These are phyloP conservation scores for Drosophila hawaiiensis DNA, from an alignment of 2,888 invertebrate species.

Conservation along the genomic window DNA sequence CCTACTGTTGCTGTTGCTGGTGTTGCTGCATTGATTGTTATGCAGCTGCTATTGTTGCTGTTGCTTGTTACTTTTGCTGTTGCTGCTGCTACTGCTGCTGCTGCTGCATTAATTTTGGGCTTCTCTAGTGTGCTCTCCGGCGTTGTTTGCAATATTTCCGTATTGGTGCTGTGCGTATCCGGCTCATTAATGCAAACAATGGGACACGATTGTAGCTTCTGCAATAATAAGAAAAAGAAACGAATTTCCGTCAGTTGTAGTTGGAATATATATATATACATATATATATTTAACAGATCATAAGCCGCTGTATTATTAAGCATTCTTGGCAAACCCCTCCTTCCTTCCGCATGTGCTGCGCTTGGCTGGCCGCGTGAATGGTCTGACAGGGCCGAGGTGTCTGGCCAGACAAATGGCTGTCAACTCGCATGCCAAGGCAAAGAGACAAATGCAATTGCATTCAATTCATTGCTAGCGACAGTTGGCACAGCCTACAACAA, in stretches of 20 bases:
- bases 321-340: slow-evolving; percentile 1
- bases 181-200: slow-evolving; percentile 84
- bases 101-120: slow-evolving; percentile 43
- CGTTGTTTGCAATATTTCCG: slow-evolving; percentile 80
- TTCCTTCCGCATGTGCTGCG: background rate
- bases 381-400: slow-evolving; percentile 65
- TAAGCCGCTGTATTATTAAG: background rate
- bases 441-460: slow-evolving; percentile 53
- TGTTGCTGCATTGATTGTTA: slow-evolving; percentile 59
- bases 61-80: slow-evolving; percentile 49
- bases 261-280: background rate
- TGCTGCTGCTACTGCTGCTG: slow-evolving; percentile 14
- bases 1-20: slow-evolving; percentile 1
- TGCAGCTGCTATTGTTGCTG: slow-evolving; percentile 48
- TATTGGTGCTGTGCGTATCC: slow-evolving; percentile 82
- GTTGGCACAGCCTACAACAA: slow-evolving; percentile 27
- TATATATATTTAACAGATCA: background rate
- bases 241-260: background rate
- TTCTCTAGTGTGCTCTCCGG: slow-evolving; percentile 82
- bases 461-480: slow-evolving; percentile 38
- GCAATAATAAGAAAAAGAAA: slow-evolving; percentile 74
- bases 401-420: slow-evolving; percentile 70
- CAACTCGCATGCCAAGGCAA: slow-evolving; percentile 55
- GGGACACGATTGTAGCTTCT: slow-evolving; percentile 91
- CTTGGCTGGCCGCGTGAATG: background rate